Evolutionary conservation across 1,140 invertebrate species (phyloP).

Genomic region (Daktulosphaira vitifoliae): DNA sequence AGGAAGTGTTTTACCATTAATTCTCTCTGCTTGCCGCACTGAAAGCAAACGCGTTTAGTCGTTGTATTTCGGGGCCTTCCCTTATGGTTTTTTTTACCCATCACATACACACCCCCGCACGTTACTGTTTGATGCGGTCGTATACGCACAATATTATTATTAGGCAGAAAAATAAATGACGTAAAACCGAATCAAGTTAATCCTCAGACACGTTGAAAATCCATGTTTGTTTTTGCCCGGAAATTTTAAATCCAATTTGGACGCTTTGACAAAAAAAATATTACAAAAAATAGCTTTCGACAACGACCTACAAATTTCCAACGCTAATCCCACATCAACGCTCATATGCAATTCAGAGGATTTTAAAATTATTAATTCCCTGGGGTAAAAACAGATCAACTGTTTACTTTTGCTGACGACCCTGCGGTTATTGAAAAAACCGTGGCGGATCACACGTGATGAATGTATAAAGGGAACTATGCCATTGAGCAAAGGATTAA

Average conservation of each 20-base stretch:
- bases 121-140: background rate
- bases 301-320: background rate
- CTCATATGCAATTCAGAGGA: background rate
- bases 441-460: background rate
- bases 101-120: background rate
- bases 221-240: slow-evolving; percentile 19
- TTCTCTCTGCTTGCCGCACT: background rate
- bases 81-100: background rate
- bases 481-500: slow-evolving; percentile 5
- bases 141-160: background rate
- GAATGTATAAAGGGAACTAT: background rate
- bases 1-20: slow-evolving; percentile 33
- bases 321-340: background rate
- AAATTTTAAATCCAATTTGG: slow-evolving; percentile 26
- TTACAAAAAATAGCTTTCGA: background rate
- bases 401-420: slow-evolving; percentile 21
- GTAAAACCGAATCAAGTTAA: slow-evolving; percentile 12
- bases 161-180: background rate
- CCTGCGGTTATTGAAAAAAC: slow-evolving; percentile 2
- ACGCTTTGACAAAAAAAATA: background rate
- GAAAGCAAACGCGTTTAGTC: background rate
- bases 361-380: slow-evolving; percentile 29
- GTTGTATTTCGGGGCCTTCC: background rate
- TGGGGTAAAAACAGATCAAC: slow-evolving; percentile 18
- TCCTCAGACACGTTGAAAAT: slow-evolving; percentile 10